phyloP scores from a whole-genome alignment of 64 coral and sea anemone genomes.

The Porites lutea region DNA sequence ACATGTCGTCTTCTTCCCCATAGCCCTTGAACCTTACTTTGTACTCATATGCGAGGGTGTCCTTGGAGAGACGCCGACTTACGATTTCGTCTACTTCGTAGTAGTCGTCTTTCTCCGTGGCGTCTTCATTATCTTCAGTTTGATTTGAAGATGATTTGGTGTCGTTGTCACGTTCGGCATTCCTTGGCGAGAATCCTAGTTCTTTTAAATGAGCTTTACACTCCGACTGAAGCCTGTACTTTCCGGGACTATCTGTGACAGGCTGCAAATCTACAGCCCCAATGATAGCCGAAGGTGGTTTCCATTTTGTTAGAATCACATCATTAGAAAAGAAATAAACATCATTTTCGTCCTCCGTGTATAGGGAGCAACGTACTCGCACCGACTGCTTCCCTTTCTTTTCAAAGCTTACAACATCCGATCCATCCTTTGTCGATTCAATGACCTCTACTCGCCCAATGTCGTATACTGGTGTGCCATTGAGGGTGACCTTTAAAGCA shows the following conservation, averaged over 20 bases:
- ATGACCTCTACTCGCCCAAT: constrained; percentile 36
- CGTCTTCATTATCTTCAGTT: neutral
- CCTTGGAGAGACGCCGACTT: constrained; percentile 22
- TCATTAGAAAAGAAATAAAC: constrained; percentile 8
- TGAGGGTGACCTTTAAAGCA: constrained; percentile 32
- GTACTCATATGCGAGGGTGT: constrained; percentile 39
- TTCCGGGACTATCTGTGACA: neutral
- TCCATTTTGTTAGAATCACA: constrained; percentile 41
- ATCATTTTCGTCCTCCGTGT: neutral
- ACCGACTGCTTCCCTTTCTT: constrained; percentile 6
- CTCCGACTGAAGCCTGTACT: constrained; percentile 32
- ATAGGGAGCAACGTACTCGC: neutral
- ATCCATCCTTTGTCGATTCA: constrained; percentile 68
- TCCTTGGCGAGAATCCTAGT: constrained; percentile 38
- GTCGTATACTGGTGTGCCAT: constrained; percentile 32
- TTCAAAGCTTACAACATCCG: constrained; percentile 42
- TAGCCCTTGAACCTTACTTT: constrained; percentile 4
- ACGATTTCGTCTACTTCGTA: constrained; percentile 32
- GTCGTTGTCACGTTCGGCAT: neutral
- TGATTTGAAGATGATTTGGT: neutral
- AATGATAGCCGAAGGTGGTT: constrained; percentile 35
- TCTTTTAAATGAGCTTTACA: constrained; percentile 42
- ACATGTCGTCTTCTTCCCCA: constrained; percentile 39
- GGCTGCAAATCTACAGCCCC: constrained; percentile 21
- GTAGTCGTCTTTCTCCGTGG: neutral